A percentile compares a stretch with the other conserved stretches of the same genome.
These are phyloP conservation scores for Drosophila tani DNA, from an alignment of 1,140 invertebrate species.

Conservation along the genomic window DNA sequence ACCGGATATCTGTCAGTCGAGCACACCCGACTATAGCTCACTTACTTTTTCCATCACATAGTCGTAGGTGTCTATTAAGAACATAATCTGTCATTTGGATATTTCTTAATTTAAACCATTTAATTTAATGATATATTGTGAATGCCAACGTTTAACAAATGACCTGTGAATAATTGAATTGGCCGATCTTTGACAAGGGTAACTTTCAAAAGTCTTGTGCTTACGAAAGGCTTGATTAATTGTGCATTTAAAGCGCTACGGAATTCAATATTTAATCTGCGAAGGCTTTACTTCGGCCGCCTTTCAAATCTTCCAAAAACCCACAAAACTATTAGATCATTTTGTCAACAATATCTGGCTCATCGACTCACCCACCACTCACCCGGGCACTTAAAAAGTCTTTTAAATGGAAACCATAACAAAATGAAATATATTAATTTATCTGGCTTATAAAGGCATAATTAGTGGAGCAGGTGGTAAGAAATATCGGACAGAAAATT, in stretches of 20 bases:
- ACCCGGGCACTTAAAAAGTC: slow-evolving; percentile 46
- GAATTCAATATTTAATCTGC: slow-evolving; percentile 21
- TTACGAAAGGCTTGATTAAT: slow-evolving; percentile 37
- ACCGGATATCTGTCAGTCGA: neutral
- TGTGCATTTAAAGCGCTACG: slow-evolving; percentile 21
- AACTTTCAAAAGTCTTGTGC: slow-evolving; percentile 14
- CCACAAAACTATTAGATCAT: slow-evolving; percentile 50
- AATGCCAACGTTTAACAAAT: slow-evolving; percentile 5
- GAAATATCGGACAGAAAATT: slow-evolving; percentile 26
- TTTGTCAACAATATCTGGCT: slow-evolving; percentile 42
- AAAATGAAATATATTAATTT: slow-evolving; percentile 56
- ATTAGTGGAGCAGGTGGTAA: slow-evolving; percentile 56
- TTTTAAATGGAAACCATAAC: slow-evolving; percentile 56
- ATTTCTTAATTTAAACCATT: slow-evolving; percentile 8
- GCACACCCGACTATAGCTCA: neutral
- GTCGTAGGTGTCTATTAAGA: neutral
- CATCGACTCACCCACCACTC: slow-evolving; percentile 6
- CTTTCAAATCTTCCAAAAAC: slow-evolving; percentile 33
- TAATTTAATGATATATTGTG: slow-evolving; percentile 2
- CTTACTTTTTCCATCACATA: neutral
- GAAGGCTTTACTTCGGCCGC: slow-evolving; percentile 10
- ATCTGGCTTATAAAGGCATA: slow-evolving; percentile 63
- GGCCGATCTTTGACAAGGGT: slow-evolving; percentile 9
- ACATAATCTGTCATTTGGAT: slow-evolving; percentile 13
- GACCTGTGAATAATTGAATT: slow-evolving; percentile 14